Conservation (phyloP, 1,140 invertebrate genomes). For the Trichonephila inaurata region DNA sequence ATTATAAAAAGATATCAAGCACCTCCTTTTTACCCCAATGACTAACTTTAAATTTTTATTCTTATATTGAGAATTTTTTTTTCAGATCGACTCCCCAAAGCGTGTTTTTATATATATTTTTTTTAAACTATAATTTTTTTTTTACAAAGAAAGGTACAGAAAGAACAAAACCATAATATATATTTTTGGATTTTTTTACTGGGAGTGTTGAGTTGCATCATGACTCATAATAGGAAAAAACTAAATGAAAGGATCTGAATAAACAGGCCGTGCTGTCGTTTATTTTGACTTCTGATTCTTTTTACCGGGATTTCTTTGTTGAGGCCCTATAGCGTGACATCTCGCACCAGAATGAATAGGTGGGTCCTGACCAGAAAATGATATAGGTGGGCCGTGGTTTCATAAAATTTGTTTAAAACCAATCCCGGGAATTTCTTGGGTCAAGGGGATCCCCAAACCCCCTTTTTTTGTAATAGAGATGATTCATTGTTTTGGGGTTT, state of each 20-base stretch:
- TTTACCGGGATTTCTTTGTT: not conserved
- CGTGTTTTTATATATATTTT: too few species aligned
- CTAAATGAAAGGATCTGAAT: not conserved
- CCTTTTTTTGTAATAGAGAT: not conserved
- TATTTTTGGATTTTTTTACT: too few species aligned
- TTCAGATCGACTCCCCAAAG: too few species aligned
- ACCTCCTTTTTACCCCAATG: too few species aligned
- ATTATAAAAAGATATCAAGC: too few species aligned
- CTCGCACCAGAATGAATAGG: not conserved
- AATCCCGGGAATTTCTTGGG: not conserved
- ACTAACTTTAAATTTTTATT: too few species aligned
- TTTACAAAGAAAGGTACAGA: too few species aligned
- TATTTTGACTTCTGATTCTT: not conserved
- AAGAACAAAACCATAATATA: too few species aligned
- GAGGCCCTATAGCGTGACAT: not conserved
- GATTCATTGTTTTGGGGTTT: not conserved
- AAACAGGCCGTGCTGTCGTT: not conserved
- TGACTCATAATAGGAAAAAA: not conserved
- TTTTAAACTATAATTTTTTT: too few species aligned
- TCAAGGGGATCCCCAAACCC: not conserved
- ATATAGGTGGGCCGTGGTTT: not conserved
- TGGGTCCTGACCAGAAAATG: not conserved
- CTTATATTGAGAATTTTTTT: too few species aligned
- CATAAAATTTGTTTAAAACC: constrained; percentile 4
- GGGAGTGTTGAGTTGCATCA: too few species aligned